Percentiles rank a stretch among this genome's conserved stretches.
These are phyloP conservation scores for Tiliqua scincoides DNA, from an alignment of 2,113 vertebrate genomes.

Conservation along the genomic window DNA sequence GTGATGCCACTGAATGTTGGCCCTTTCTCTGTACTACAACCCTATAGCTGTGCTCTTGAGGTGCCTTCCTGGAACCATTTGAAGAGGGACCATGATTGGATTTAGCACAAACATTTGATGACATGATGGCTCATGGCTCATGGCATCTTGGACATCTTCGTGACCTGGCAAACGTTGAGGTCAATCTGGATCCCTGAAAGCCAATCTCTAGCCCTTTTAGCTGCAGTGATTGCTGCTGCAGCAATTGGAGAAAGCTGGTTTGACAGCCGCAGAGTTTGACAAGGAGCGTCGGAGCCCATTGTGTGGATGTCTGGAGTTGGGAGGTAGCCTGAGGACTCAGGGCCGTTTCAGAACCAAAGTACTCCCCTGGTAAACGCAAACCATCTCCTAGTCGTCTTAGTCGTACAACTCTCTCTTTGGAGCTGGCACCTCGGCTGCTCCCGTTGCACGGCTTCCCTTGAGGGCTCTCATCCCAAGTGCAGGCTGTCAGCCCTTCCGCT, in stretches of 20 bases:
- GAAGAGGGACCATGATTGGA: background rate
- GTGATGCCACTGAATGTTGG: too few species aligned
- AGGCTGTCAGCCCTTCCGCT: background rate
- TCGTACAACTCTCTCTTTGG: accelerated
- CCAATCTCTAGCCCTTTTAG: too few species aligned
- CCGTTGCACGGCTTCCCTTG: background rate
- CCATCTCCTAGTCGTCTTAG: accelerated
- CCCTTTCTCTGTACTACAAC: too few species aligned
- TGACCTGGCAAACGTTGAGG: background rate
- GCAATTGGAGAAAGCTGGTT: background rate
- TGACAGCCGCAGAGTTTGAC: background rate
- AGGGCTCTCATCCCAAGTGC: background rate
- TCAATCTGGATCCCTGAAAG: background rate
- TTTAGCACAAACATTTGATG: background rate
- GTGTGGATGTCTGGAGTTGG: accelerated
- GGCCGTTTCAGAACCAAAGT: background rate
- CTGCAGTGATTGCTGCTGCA: background rate
- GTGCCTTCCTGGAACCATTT: background rate
- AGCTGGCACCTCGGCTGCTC: background rate
- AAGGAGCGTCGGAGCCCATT: background rate
- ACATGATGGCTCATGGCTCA: background rate
- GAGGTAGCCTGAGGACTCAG: background rate
- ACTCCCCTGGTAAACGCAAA: accelerated
- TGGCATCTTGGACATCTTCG: too few species aligned
- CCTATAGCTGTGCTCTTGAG: background rate